Evolutionary conservation across 2,797 vertebrate genomes (phyloP).

Genomic region (Ataeniobius toweri): DNA sequence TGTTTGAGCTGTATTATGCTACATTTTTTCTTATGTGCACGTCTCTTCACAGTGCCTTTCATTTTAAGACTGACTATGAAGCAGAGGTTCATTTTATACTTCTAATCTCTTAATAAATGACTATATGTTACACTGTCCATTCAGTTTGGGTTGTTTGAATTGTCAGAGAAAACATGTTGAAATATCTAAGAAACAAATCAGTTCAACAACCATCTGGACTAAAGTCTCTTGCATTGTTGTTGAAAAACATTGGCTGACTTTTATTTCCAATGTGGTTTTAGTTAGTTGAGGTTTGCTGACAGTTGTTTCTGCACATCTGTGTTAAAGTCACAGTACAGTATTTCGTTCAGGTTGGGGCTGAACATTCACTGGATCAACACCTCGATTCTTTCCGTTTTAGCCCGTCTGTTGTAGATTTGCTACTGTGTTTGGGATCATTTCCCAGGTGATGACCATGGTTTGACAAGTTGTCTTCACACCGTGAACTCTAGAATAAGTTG

Average conservation of each 20-base stretch:
- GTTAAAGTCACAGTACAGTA: neutral
- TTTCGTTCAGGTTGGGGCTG: neutral
- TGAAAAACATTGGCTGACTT: neutral
- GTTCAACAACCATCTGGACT: neutral
- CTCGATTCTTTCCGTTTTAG: neutral
- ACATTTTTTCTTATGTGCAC: neutral
- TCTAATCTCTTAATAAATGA: neutral
- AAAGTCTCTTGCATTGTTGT: neutral
- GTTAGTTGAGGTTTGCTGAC: neutral
- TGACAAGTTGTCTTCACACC: neutral
- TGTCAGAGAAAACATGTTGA: neutral
- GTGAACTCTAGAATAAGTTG: neutral
- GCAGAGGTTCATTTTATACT: neutral
- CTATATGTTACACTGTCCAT: neutral
- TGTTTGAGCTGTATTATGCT: neutral
- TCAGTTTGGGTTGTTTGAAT: neutral
- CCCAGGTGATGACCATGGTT: neutral
- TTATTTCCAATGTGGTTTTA: neutral
- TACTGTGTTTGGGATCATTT: neutral
- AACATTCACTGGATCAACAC: neutral
- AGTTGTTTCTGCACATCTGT: neutral
- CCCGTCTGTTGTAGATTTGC: neutral
- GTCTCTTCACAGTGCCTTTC: neutral
- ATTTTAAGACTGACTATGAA: neutral
- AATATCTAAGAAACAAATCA: neutral